A percentile compares a stretch with the other conserved stretches of the same genome.
Evolutionary conservation across 2,113 vertebrate species (phyloP).

Genomic region (Leptobrachium leishanense): DNA sequence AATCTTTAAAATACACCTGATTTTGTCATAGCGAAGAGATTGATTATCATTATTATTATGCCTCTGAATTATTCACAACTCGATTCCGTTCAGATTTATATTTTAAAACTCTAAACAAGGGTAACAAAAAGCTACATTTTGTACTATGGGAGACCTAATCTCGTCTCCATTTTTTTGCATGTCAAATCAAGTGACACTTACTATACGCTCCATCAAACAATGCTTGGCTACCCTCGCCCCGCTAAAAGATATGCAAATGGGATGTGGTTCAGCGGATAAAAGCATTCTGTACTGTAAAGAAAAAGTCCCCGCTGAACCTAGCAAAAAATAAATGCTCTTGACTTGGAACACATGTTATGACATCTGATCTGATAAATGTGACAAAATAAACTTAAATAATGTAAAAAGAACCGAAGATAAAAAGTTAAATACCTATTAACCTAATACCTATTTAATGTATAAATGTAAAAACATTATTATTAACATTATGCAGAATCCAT

Average conservation of each 20-base stretch:
- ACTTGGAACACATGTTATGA: conserved; percentile 32
- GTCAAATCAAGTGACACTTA: conserved; percentile 46
- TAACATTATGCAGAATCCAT: no score
- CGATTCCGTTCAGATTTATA: no score
- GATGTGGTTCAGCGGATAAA: conserved; percentile 21
- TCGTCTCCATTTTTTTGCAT: conserved; percentile 36
- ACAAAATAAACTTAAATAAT: no score
- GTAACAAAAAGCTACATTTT: conserved; percentile 6
- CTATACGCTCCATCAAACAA: conserved; percentile 37
- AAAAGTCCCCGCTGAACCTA: conserved; percentile 22
- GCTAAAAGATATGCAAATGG: conserved; percentile 41
- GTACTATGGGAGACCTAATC: conserved; percentile 22
- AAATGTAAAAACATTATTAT: no score
- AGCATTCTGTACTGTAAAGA: conserved; percentile 7
- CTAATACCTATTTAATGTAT: no score
- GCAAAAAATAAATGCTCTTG: conserved; percentile 12
- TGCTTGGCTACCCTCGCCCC: conserved; percentile 5
- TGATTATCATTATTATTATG: no score
- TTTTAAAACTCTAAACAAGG: no score
- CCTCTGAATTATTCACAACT: no score
- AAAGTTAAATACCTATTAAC: no score
- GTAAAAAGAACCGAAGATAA: no score
- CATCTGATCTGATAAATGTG: conserved; percentile 19
- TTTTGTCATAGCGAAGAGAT: no score
- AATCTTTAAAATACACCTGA: no score